Evolutionary conservation across 1,140 invertebrate species (phyloP).

Genomic region (Prorops nasuta): DNA sequence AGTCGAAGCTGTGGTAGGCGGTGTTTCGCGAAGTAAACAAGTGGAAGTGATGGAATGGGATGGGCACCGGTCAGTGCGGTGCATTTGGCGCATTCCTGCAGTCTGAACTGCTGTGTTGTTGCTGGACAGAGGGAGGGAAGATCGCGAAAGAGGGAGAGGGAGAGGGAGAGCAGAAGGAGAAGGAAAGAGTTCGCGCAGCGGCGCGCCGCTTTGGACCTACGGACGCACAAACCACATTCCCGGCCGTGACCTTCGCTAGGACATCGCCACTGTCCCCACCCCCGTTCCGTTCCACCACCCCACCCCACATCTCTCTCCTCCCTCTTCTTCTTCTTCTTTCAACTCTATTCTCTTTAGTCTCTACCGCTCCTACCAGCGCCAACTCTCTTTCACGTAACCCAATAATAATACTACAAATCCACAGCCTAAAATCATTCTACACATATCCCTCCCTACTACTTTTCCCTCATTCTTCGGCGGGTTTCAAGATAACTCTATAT

Average conservation of each 20-base stretch:
- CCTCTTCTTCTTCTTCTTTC: constrained; percentile 8
- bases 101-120: constrained; percentile 31
- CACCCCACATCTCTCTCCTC: constrained; percentile 5
- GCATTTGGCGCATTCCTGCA: constrained; percentile 50
- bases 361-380: too few species aligned
- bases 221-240: constrained; percentile 55
- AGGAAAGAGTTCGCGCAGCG: constrained; percentile 18
- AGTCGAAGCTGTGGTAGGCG: constrained; percentile 8
- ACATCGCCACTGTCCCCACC: constrained; percentile 53
- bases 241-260: constrained; percentile 59
- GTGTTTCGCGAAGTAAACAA: constrained; percentile 43
- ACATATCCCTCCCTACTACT: too few species aligned
- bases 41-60: constrained; percentile 33
- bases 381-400: background rate
- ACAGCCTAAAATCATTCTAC: too few species aligned
- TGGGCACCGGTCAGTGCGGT: constrained; percentile 37
- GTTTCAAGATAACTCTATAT: background rate
- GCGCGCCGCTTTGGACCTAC: constrained; percentile 48
- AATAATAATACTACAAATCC: too few species aligned
- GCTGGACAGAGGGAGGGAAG: constrained; percentile 6
- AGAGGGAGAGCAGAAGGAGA: constrained; percentile 9
- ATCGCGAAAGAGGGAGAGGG: constrained; percentile 9
- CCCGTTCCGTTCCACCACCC: constrained; percentile 10
- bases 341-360: constrained; percentile 12
- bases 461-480: too few species aligned